Conservation (phyloP, 2,113 vertebrate genomes). For the Hydropotes inermis region DNA sequence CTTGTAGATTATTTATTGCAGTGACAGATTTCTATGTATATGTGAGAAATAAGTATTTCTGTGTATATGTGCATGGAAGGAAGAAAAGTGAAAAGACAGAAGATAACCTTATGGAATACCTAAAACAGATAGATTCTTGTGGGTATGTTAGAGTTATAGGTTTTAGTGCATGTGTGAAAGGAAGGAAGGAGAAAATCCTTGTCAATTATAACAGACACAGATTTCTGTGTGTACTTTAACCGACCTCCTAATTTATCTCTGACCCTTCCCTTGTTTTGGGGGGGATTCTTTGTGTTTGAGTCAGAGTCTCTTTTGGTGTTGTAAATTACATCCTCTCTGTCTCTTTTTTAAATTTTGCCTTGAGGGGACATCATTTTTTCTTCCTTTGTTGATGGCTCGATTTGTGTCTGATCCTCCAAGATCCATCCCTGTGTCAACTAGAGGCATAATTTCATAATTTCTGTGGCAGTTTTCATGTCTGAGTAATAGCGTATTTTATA, state of each 20-base stretch:
- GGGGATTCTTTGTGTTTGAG: not conserved
- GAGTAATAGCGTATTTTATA: not conserved
- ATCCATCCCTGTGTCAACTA: not conserved
- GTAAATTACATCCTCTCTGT: not conserved
- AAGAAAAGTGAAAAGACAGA: not conserved
- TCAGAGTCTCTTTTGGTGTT: not conserved
- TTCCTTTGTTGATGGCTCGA: not conserved
- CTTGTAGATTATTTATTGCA: not conserved
- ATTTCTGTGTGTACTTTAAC: not conserved
- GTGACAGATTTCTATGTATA: not conserved
- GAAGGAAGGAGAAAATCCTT: not conserved
- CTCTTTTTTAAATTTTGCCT: not conserved
- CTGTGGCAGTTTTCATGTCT: not conserved
- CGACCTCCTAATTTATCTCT: not conserved
- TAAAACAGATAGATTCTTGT: not conserved
- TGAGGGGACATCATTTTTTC: not conserved
- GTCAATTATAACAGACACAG: not conserved
- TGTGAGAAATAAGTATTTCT: not conserved
- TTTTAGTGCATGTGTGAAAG: not conserved
- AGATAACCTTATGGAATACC: not conserved
- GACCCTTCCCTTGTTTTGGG: rapidly evolving
- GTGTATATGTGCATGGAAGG: not conserved
- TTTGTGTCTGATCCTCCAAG: not conserved
- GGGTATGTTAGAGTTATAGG: not conserved
- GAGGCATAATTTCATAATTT: not conserved